phyloP scores from a whole-genome alignment of 2,888 invertebrate genomes.

The Andrena minutula region DNA sequence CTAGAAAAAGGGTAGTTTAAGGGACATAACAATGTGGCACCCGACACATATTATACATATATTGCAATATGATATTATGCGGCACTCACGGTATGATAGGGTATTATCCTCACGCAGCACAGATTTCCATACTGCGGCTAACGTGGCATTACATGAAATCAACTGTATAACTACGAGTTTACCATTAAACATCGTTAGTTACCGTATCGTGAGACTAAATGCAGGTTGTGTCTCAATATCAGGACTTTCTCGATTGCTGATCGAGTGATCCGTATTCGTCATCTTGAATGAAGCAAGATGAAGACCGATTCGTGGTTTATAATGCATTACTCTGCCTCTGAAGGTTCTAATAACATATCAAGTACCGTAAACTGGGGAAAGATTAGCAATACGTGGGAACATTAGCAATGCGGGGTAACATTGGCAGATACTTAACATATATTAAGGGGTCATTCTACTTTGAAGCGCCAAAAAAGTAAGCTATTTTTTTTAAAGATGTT shows the following conservation, averaged over 20 bases:
- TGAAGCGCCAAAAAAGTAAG: too few relatives aligned
- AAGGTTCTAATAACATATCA: too few relatives aligned
- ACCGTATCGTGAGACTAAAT: slow-evolving; percentile 61
- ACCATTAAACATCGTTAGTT: slow-evolving; percentile 75
- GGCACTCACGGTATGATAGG: slow-evolving; percentile 83
- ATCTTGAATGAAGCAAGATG: neutral
- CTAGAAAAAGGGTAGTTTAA: slow-evolving; percentile 56
- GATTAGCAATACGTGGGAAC: too few relatives aligned
- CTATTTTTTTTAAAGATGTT: too few relatives aligned
- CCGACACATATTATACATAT: slow-evolving; percentile 80
- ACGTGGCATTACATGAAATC: slow-evolving; percentile 83
- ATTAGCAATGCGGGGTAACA: too few relatives aligned
- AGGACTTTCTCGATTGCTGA: slow-evolving; percentile 33
- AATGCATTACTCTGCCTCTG: neutral
- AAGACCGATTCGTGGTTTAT: neutral
- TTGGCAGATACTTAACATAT: too few relatives aligned
- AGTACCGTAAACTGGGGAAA: too few relatives aligned
- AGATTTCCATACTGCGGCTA: slow-evolving; percentile 83
- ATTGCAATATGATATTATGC: slow-evolving; percentile 84
- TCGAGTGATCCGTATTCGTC: slow-evolving; percentile 41
- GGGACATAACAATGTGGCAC: slow-evolving; percentile 72
- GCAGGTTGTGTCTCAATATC: slow-evolving; percentile 65
- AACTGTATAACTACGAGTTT: slow-evolving; percentile 81
- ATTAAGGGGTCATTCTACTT: too few relatives aligned
- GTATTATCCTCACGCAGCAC: slow-evolving; percentile 84